Conservation (phyloP, 2,888 invertebrate genomes). For the Homarus gammarus region DNA sequence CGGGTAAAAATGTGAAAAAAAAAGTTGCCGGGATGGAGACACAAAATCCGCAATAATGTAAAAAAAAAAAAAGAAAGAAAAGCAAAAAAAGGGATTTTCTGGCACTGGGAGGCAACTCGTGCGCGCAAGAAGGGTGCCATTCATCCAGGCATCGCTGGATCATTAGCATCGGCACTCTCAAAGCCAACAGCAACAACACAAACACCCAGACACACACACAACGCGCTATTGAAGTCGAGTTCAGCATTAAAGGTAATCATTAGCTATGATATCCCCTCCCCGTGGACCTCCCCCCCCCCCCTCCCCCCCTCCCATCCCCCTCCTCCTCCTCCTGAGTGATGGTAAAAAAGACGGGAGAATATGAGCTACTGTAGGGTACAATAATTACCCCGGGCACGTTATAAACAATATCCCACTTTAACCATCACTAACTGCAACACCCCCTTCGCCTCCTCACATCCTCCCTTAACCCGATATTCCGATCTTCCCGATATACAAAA, state of each 20-base stretch:
- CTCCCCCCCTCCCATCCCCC: not conserved
- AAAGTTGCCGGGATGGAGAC: not conserved
- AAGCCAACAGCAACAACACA: not conserved
- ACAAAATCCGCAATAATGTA: not conserved
- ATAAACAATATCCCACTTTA: slow-evolving; percentile 27
- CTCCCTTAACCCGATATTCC: too few relatives aligned
- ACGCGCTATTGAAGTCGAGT: slow-evolving; percentile 31
- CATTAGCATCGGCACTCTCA: slow-evolving; percentile 17
- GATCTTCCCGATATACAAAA: not conserved
- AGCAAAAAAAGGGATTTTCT: not conserved
- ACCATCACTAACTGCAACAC: not conserved
- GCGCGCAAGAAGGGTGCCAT: slow-evolving; percentile 14
- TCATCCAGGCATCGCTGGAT: slow-evolving; percentile 19
- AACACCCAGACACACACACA: slow-evolving; percentile 5
- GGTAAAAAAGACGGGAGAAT: slow-evolving; percentile 28
- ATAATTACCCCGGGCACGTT: slow-evolving; percentile 42
- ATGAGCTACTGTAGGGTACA: not conserved
- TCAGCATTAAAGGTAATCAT: slow-evolving; percentile 58
- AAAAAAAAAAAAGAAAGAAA: not conserved
- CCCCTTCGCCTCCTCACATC: not conserved
- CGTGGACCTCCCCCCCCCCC: not conserved
- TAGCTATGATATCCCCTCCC: slow-evolving; percentile 40
- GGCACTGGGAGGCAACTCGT: not conserved
- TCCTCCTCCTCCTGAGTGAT: not conserved
- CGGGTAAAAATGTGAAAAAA: not conserved